These are phyloP conservation scores for Drosophila grimshawi DNA, from an alignment of 1,140 invertebrate species.

Conservation along the genomic window DNA sequence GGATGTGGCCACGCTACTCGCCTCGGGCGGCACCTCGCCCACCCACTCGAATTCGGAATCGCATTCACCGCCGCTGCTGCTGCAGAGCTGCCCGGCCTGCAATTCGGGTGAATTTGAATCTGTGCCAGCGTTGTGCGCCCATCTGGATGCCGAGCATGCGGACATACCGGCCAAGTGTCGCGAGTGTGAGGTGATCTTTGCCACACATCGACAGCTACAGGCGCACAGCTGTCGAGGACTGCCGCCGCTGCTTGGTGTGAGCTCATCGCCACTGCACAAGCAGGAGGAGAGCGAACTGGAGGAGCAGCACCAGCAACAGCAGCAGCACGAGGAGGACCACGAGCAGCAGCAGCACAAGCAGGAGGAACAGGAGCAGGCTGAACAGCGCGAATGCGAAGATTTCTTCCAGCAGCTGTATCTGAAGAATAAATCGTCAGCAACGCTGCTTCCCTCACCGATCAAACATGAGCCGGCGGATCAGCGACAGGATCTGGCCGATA, in stretches of 20 bases:
- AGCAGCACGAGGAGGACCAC: constrained; percentile 9
- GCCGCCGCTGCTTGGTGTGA: constrained; percentile 54
- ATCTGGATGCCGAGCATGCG: constrained; percentile 90
- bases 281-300: constrained; percentile 30
- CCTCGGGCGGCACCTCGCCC: constrained; percentile 40
- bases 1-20: constrained; percentile 62
- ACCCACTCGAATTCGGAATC: constrained; percentile 8
- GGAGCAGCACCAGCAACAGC: constrained; percentile 12
- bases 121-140: constrained; percentile 87
- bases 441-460: constrained; percentile 54
- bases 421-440: constrained; percentile 86
- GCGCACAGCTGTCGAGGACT: constrained; percentile 84
- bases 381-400: constrained; percentile 87
- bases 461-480: constrained; percentile 74
- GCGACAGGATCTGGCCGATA: constrained; percentile 92
- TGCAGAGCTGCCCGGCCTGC: constrained; percentile 86
- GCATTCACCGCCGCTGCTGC: constrained; percentile 8
- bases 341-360: constrained; percentile 39
- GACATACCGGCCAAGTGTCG: constrained; percentile 89
- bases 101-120: constrained; percentile 87
- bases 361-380: constrained; percentile 38
- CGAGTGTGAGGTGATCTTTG: constrained; percentile 89
- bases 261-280: constrained; percentile 54
- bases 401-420: constrained; percentile 93
- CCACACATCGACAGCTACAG: constrained; percentile 89